These are phyloP conservation scores for Macrosteles quadrilineatus DNA, from an alignment of 1,140 invertebrate species.

Conservation along the genomic window DNA sequence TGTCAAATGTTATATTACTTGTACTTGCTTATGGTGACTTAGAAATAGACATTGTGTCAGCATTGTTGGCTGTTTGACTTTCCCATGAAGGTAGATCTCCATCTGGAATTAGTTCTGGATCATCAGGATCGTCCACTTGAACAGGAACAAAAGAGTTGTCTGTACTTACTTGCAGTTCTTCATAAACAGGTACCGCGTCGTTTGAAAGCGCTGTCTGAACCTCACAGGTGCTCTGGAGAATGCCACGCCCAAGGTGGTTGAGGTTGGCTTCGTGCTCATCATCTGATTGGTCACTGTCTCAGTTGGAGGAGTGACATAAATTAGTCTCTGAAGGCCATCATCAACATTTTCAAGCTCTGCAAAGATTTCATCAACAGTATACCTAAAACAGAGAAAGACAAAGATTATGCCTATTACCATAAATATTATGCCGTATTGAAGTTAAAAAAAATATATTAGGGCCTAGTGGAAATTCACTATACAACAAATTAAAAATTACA, in stretches of 20 bases:
- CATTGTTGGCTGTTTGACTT: too few species aligned
- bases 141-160: too few species aligned
- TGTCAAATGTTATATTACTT: too few species aligned
- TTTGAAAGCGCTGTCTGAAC: not conserved
- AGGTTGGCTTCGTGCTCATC: constrained; percentile 20
- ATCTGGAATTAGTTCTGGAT: too few species aligned
- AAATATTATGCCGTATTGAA: not conserved
- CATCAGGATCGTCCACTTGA: too few species aligned
- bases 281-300: constrained; percentile 25
- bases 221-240: constrained; percentile 9
- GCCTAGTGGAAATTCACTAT: too few species aligned
- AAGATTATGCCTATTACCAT: not conserved
- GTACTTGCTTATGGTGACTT: too few species aligned
- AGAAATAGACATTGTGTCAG: too few species aligned
- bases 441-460: not conserved
- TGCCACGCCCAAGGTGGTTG: constrained; percentile 3
- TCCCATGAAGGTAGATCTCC: too few species aligned
- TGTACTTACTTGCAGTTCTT: not conserved
- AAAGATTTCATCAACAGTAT: too few species aligned
- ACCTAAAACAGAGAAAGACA: constrained; percentile 5
- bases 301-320: constrained; percentile 15
- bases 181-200: not conserved
- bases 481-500: not conserved
- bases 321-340: too few species aligned
- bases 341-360: too few species aligned